Evolutionary conservation across 2,888 invertebrate species (phyloP).

Genomic region (Terebella lapidaria): DNA sequence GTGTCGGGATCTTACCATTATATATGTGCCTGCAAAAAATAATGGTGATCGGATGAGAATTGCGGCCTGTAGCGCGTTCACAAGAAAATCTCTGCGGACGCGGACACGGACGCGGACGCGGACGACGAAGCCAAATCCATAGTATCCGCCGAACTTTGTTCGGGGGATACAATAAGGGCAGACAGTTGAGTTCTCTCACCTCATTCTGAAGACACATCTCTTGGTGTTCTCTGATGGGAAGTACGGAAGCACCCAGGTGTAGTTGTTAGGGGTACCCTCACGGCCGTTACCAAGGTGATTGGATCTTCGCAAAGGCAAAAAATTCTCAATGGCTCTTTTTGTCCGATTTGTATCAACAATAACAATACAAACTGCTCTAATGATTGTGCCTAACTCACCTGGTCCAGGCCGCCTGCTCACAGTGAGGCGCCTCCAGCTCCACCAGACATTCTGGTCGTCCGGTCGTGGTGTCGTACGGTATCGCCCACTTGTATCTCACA

Average conservation of each 20-base stretch:
- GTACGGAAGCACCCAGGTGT: constrained; percentile 48
- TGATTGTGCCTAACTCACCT: constrained; percentile 32
- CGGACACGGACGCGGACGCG: too few species aligned
- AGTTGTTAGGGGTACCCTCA: constrained; percentile 35
- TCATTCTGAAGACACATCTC: constrained; percentile 48
- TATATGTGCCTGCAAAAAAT: too few species aligned
- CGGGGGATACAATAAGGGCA: too few species aligned
- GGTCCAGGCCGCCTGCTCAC: constrained; percentile 45
- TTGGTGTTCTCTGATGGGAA: constrained; percentile 47
- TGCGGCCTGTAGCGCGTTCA: too few species aligned
- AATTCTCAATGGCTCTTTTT: too few species aligned
- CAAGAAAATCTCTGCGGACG: too few species aligned
- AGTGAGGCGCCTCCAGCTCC: constrained; percentile 36
- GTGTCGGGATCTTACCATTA: too few species aligned
- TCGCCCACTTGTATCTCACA: constrained; percentile 42
- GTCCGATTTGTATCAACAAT: neutral
- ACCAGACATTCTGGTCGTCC: constrained; percentile 41
- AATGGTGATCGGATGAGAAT: too few species aligned
- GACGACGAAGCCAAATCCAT: too few species aligned
- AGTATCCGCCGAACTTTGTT: too few species aligned
- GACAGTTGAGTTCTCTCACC: too few species aligned
- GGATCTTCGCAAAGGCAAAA: too few species aligned
- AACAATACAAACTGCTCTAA: neutral
- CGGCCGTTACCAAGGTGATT: constrained; percentile 51
- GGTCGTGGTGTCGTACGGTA: constrained; percentile 38